Base-by-base conservation (phyloP, 2,113 vertebrate species). In the Tonatia bakeri region DNA sequence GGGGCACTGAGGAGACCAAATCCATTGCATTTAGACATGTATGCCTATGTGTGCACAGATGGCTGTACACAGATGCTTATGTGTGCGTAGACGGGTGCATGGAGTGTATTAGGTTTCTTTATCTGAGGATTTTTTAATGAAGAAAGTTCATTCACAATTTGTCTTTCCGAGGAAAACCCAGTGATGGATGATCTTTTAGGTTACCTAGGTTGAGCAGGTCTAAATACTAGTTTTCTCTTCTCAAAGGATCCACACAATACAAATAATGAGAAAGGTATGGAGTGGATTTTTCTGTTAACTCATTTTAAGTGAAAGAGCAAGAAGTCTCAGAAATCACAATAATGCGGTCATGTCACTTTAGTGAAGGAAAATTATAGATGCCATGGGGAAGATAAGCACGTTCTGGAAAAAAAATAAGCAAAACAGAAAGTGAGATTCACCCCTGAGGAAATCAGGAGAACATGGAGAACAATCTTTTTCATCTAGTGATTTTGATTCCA, bases 381-480 rank as follows among this genome's bases (percentile, higher is more conserved):
- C 1, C 19, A 1, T n/a, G 5, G 50, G 2, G 15, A 91, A 95
- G 43, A 15, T 67, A 38, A 92, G 33, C 20, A 84, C 20, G 19
- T 59, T 59, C 54, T 26, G 80, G 80, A 22, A 64, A 13, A 64
- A 64, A 28, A 22, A 11, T 14, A 64, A 64, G 10, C 24, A 61
- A 61, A 75, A 69, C 17, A 33, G 13, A 76, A 40, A 36, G 31
- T 73, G 54, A 76, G n/a, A 16, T 31, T 38, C 7, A 26, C 33
- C 0, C 19, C 26, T 0, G 20, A 91, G 59, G 22, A 72, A 31
- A n/a, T 45, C 40, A 45, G 38, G 26, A 77, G 1, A 14, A 2
- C 2, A 10, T 14, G 13, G 17, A 38, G 0, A 17, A 3, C 33
- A 19, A 2, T 0, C 0, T 7, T 45, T 13, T 16, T 65, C 4